Percentiles rank a stretch among this genome's conserved stretches.
Conservation (phyloP, 23 tunicate genomes). For the Botrylloides violaceus region DNA sequence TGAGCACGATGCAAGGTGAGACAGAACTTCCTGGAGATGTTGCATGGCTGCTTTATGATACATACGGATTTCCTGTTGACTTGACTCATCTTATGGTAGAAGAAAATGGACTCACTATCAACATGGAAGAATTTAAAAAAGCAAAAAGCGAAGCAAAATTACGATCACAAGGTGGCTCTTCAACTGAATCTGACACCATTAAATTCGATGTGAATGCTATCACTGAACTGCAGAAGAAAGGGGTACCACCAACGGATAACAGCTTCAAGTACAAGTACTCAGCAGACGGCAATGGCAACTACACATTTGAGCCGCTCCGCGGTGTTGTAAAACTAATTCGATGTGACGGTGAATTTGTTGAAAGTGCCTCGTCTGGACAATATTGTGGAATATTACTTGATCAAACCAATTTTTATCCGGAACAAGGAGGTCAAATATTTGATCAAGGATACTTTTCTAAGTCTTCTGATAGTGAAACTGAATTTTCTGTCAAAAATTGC, state of each 20-base stretch:
- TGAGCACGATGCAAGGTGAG: slow-evolving; percentile 38
- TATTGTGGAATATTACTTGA: slow-evolving; percentile 85
- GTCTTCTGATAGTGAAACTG: slow-evolving; percentile 45
- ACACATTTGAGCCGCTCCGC: slow-evolving; percentile 29
- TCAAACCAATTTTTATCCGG: slow-evolving; percentile 83
- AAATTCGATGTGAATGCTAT: slow-evolving; percentile 88
- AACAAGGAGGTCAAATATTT: slow-evolving; percentile 96
- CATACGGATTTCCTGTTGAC: slow-evolving; percentile 95
- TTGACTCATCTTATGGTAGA: slow-evolving; percentile 89
- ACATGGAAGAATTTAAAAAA: slow-evolving; percentile 49
- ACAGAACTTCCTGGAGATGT: slow-evolving; percentile 78
- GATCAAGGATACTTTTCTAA: slow-evolving; percentile 66
- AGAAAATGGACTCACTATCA: slow-evolving; percentile 72
- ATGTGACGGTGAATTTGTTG: slow-evolving; percentile 57
- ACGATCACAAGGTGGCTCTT: slow-evolving; percentile 40
- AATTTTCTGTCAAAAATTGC: slow-evolving; percentile 78
- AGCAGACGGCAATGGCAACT: slow-evolving; percentile 37
- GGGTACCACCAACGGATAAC: slow-evolving; percentile 85
- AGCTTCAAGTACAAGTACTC: slow-evolving; percentile 52
- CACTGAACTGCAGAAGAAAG: slow-evolving; percentile 60
- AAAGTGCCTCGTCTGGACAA: slow-evolving; percentile 39
- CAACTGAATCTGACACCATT: slow-evolving; percentile 30
- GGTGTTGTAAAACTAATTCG: slow-evolving; percentile 43
- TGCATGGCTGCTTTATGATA: slow-evolving; percentile 97
- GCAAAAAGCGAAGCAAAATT: slow-evolving; percentile 52